phyloP scores from a whole-genome alignment of 2,888 invertebrate genomes.

The Latheticus oryzae region DNA sequence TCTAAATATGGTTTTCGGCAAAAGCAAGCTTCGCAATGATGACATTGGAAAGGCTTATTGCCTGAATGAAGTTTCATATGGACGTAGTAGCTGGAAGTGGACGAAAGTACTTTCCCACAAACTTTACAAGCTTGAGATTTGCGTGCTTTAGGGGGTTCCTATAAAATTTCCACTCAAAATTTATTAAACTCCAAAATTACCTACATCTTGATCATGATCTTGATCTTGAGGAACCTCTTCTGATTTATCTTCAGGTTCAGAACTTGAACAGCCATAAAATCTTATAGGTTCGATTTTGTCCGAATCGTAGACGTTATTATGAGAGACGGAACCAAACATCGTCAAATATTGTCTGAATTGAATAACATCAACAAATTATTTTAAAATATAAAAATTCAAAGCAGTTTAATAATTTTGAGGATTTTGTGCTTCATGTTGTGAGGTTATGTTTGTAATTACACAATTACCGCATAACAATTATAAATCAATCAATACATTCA shows the following conservation, averaged over 20 bases:
- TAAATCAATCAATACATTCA: no score
- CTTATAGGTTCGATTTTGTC: slow-evolving; percentile 41
- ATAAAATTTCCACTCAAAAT: no score
- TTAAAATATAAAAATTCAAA: no score
- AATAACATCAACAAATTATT: no score
- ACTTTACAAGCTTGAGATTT: slow-evolving; percentile 83
- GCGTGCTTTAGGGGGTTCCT: slow-evolving; percentile 65
- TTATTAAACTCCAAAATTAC: background rate
- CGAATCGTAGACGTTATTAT: slow-evolving; percentile 35
- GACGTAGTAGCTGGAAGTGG: slow-evolving; percentile 83
- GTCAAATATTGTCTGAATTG: no score
- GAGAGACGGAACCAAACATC: slow-evolving; percentile 37
- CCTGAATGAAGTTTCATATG: slow-evolving; percentile 87
- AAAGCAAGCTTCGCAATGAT: slow-evolving; percentile 81
- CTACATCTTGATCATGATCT: background rate
- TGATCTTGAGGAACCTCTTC: background rate
- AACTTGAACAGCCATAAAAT: slow-evolving; percentile 60
- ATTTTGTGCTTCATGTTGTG: no score
- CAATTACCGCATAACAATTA: no score
- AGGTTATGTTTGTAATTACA: no score
- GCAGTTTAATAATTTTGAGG: no score
- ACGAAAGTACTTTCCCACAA: slow-evolving; percentile 81
- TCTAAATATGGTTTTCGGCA: slow-evolving; percentile 85
- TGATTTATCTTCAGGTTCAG: slow-evolving; percentile 11
- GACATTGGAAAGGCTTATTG: slow-evolving; percentile 83